Evolutionary conservation across 2,113 vertebrate species (phyloP), one percentile per base, ranked within the genome.

Genomic region (Romanogobio albipinnatus): DNA sequence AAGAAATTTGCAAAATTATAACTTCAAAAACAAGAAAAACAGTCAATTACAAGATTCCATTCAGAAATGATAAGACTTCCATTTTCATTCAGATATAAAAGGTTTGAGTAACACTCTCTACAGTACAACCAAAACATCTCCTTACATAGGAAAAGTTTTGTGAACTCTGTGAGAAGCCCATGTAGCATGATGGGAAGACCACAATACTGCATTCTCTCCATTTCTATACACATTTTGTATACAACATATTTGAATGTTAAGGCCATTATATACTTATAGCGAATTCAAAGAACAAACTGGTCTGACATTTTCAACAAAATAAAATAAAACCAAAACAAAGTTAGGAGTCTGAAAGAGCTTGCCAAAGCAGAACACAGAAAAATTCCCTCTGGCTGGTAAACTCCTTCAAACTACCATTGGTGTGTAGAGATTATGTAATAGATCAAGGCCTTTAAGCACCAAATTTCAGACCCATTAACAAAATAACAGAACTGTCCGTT

Each of bases 1-100:
- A 85, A 87, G n/a, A 22, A 33, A 58, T 59, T 61, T 83, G 61
- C 73, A 88, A 85, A 83, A 82, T 58, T 71, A 77, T 51, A 78
- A 26, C 43, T 81, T 81, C 11, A 84, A 76, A 53, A n/a, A 76
- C 33, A 68, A 84, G 74, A 66, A 58, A 24, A 3, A 17, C n/a
- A 64, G 43, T 36, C 9, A 47, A 73, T 22, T 22, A 59, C 56
- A 85, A 22, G 9, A 43, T 33, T 9, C 2, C 17, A 47, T 43
- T 61, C 76, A 61, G 36, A 51, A n/a, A 51, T 10, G 1, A n/a
- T 15, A 9, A 53, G 0, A 53, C 15, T 51, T 15, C 24, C 22
- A 56, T 56, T 17, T 17, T 33, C 73, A 51, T 74, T 74, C 9
- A 43, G 39, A 39, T n/a, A 1, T 43, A 11, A 43, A 71, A n/a